Evolutionary conservation across 2,797 vertebrate genomes (phyloP).

Genomic region (Acipenser transmontanus): DNA sequence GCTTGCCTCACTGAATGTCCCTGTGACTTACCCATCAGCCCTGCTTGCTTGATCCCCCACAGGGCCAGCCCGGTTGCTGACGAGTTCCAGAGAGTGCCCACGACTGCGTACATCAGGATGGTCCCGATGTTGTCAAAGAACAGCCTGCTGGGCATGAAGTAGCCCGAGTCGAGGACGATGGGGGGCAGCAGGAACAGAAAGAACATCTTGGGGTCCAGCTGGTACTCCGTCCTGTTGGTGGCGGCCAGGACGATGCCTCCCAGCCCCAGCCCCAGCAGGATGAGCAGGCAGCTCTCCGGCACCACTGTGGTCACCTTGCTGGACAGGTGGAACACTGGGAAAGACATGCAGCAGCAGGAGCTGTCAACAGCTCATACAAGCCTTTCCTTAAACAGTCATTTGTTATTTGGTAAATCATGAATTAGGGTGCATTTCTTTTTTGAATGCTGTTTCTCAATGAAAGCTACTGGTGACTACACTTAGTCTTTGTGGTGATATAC

Average conservation of each 20-base stretch:
- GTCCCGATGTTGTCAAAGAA: conserved; percentile 92
- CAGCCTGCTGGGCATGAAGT: conserved; percentile 89
- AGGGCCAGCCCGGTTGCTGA: conserved; percentile 83
- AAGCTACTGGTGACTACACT: too few relatives aligned
- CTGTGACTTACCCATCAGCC: conserved; percentile 74
- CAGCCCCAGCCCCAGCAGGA: conserved; percentile 83
- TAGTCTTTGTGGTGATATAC: too few relatives aligned
- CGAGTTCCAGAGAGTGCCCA: conserved; percentile 91
- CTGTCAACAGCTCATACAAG: too few relatives aligned
- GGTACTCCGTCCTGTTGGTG: conserved; percentile 85
- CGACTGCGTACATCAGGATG: conserved; percentile 85
- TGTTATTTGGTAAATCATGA: too few relatives aligned
- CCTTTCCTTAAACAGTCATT: too few relatives aligned
- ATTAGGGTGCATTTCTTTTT: too few relatives aligned
- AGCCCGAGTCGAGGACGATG: conserved; percentile 87
- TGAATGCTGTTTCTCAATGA: too few relatives aligned
- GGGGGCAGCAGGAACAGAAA: conserved; percentile 93
- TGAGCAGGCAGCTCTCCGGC: conserved; percentile 88
- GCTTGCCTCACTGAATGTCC: neutral
- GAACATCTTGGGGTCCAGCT: conserved; percentile 89
- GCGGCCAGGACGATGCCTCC: conserved; percentile 83
- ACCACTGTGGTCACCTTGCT: conserved; percentile 85
- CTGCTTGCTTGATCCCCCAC: conserved; percentile 72
- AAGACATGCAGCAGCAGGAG: too few relatives aligned
- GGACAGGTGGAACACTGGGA: conserved; percentile 83